Percentiles rank a stretch among this genome's conserved stretches.
Conservation (phyloP, 2,888 invertebrate genomes). For the Rhamnusium bicolor region DNA sequence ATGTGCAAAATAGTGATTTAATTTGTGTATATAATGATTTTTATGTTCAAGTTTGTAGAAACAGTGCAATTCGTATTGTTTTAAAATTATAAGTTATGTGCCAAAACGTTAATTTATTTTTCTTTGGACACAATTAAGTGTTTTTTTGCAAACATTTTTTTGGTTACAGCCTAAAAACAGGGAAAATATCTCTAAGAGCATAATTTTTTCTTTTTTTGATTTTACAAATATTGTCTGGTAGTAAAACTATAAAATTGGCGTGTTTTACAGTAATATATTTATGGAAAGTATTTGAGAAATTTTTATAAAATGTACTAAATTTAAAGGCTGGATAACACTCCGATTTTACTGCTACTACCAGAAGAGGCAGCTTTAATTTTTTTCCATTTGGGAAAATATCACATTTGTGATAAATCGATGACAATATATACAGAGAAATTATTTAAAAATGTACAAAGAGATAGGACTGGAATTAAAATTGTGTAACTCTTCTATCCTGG, state of each 20-base stretch:
- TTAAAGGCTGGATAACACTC: constrained; percentile 9
- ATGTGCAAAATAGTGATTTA: constrained; percentile 57
- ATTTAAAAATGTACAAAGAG: constrained; percentile 58
- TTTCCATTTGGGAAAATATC: constrained; percentile 50
- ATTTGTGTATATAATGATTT: constrained; percentile 54
- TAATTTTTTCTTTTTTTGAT: constrained; percentile 10
- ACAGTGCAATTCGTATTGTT: constrained; percentile 55
- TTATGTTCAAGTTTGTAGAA: constrained; percentile 47
- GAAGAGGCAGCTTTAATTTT: constrained; percentile 64
- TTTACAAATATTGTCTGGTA: constrained; percentile 31
- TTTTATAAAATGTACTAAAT: constrained; percentile 13
- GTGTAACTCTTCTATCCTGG: neutral
- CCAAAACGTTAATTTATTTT: constrained; percentile 55
- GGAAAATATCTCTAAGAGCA: constrained; percentile 11
- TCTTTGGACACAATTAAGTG: constrained; percentile 43
- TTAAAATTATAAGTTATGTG: constrained; percentile 52
- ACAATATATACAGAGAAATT: constrained; percentile 53
- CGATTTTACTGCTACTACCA: constrained; percentile 18
- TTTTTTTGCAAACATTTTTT: constrained; percentile 45
- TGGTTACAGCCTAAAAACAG: constrained; percentile 35
- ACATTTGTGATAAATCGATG: constrained; percentile 55
- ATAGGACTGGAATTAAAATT: constrained; percentile 64
- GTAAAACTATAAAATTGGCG: constrained; percentile 9
- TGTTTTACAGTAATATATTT: constrained; percentile 13
- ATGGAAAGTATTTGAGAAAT: constrained; percentile 4